Evolutionary conservation across 2,888 invertebrate genomes (phyloP).

Genomic region (Shargacucullia verbasci): DNA sequence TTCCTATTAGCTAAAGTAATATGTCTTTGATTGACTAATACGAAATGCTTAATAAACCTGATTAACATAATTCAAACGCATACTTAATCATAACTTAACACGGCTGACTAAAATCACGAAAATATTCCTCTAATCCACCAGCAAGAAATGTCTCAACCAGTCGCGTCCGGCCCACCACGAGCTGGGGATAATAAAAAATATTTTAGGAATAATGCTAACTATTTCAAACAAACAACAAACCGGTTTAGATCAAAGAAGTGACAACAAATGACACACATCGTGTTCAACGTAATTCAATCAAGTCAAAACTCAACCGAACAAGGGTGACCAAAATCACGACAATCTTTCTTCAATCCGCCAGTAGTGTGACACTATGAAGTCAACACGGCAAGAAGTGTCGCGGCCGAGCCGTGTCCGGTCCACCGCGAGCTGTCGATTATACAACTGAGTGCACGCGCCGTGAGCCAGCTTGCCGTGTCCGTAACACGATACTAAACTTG

Average conservation of each 20-base stretch:
- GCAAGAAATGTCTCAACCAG: no score
- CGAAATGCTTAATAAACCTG: no score
- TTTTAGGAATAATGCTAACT: no score
- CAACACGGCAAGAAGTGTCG: constrained; percentile 54
- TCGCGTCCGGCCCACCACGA: no score
- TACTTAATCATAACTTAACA: no score
- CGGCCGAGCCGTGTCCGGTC: constrained; percentile 70
- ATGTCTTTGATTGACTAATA: background rate
- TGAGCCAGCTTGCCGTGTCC: constrained; percentile 74
- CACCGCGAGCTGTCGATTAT: constrained; percentile 78
- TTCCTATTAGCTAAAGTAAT: no score
- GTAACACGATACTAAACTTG: constrained; percentile 77
- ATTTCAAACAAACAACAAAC: background rate
- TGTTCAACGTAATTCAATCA: constrained; percentile 40
- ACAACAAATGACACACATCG: constrained; percentile 6
- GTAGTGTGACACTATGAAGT: constrained; percentile 38
- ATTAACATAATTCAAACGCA: no score
- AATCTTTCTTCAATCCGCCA: constrained; percentile 31
- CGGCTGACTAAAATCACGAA: no score
- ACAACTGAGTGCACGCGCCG: constrained; percentile 78
- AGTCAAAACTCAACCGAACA: constrained; percentile 48
- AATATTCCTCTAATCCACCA: no score
- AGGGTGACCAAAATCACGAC: constrained; percentile 40
- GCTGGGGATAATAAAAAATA: no score
- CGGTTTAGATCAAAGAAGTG: constrained; percentile 10